phyloP scores from a whole-genome alignment of 2,888 invertebrate genomes.

The Scelioninae gen. 2 region DNA sequence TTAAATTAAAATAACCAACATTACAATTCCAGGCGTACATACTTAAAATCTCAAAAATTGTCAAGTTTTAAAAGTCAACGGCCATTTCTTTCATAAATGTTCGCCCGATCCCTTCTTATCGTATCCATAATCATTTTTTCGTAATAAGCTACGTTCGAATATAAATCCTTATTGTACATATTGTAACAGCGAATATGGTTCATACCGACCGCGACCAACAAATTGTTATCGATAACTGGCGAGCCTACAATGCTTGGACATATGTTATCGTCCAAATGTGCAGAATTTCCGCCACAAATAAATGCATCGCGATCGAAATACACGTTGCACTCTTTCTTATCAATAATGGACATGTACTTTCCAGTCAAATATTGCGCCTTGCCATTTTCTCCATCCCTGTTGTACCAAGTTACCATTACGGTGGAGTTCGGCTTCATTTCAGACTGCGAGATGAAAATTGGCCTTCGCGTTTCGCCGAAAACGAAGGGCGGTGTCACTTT shows the following conservation, averaged over 20 bases:
- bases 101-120: too few relatives aligned
- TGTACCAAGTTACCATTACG: slow-evolving; percentile 25
- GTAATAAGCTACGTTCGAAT: slow-evolving; percentile 5
- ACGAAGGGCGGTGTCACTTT: slow-evolving; percentile 20
- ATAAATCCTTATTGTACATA: background rate
- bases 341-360: slow-evolving; percentile 5
- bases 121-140: background rate
- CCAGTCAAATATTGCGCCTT: slow-evolving; percentile 15
- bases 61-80: too few relatives aligned
- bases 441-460: background rate
- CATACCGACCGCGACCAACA: slow-evolving; percentile 1
- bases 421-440: background rate
- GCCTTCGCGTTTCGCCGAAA: slow-evolving; percentile 11
- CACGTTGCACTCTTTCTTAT: background rate
- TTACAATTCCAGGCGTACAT: too few relatives aligned
- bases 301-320: background rate
- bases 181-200: background rate
- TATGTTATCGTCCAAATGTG: background rate
- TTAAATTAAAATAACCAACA: too few relatives aligned
- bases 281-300: slow-evolving; percentile 22
- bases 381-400: background rate
- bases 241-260: slow-evolving; percentile 13
- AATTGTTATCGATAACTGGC: background rate
- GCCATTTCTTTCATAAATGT: too few relatives aligned
- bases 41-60: too few relatives aligned